These are phyloP conservation scores for Perca flavescens DNA, from an alignment of 2,113 vertebrate species.

Conservation along the genomic window DNA sequence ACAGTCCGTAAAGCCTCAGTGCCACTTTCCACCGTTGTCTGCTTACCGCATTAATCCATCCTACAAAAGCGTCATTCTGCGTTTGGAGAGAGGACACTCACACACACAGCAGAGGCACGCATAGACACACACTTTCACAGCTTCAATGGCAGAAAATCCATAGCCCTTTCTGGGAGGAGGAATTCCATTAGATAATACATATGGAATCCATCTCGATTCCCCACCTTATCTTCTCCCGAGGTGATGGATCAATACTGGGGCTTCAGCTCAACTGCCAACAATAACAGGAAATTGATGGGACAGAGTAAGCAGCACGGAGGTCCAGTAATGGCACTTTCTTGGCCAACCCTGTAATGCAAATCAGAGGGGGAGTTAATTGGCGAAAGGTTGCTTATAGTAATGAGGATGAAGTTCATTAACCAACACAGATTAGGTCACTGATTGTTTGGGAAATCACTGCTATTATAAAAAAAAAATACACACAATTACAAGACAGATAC, in stretches of 20 bases:
- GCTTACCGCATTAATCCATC: conserved; percentile 83
- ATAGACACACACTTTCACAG: conserved; percentile 79
- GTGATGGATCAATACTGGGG: conserved; percentile 86
- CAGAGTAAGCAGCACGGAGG: conserved; percentile 68
- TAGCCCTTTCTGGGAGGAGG: conserved; percentile 87
- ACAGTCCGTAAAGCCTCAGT: conserved; percentile 68
- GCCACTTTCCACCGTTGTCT: conserved; percentile 79
- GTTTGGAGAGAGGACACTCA: conserved; percentile 58
- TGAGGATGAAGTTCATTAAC: conserved; percentile 69
- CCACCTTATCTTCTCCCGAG: conserved; percentile 86
- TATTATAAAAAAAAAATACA: conserved; percentile 1
- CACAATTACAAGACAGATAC: not conserved
- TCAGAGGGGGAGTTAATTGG: conserved; percentile 72
- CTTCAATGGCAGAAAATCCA: conserved; percentile 90
- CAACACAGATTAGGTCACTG: conserved; percentile 45
- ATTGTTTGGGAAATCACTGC: conserved; percentile 41
- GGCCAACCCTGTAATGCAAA: conserved; percentile 69
- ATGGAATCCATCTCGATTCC: conserved; percentile 90
- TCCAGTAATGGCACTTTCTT: conserved; percentile 77
- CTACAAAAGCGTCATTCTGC: conserved; percentile 76
- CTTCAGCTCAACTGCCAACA: conserved; percentile 87
- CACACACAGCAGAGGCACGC: conserved; percentile 42
- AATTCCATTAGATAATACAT: conserved; percentile 92
- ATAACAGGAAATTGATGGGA: conserved; percentile 88
- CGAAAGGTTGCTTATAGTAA: conserved; percentile 56